phyloP scores from a whole-genome alignment of 2,797 vertebrate genomes.

The Sebastes cheni region DNA sequence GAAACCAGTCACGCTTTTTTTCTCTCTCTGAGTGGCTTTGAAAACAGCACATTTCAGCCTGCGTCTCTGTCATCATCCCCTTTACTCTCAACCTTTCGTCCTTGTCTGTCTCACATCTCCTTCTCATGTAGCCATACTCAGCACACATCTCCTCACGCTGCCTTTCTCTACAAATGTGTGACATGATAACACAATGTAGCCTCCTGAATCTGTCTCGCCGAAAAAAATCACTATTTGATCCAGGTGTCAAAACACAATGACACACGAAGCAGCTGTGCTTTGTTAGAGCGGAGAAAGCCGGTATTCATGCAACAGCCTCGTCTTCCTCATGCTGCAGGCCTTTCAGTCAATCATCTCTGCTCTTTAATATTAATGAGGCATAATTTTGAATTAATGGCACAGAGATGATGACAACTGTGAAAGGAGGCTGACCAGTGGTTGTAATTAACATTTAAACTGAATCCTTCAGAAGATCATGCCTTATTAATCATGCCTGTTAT shows the following conservation, averaged over 20 bases:
- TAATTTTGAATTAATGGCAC: conserved; percentile 57
- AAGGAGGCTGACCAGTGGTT: conserved; percentile 56
- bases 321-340: conserved; percentile 12
- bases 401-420: conserved; percentile 54
- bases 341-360: conserved; percentile 46
- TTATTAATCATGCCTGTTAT: conserved; percentile 50
- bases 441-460: conserved; percentile 65
- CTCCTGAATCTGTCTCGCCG: not conserved
- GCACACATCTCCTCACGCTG: conserved; percentile 1
- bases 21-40: conserved; percentile 10
- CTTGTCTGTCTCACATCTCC: conserved; percentile 24
- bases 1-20: conserved; percentile 36
- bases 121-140: conserved; percentile 11
- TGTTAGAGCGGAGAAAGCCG: conserved; percentile 28
- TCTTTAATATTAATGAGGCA: conserved; percentile 66
- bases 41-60: conserved; percentile 34
- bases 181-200: conserved; percentile 32
- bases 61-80: conserved; percentile 41
- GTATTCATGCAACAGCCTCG: conserved; percentile 21
- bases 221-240: conserved; percentile 6
- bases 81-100: conserved; percentile 52
- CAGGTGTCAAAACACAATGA: conserved; percentile 47
- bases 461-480: conserved; percentile 36
- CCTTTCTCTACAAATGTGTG: conserved; percentile 26
- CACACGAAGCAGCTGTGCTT: conserved; percentile 35